These are phyloP conservation scores for Leptinotarsa haldemani DNA, from an alignment of 2,888 invertebrate species.

Conservation along the genomic window DNA sequence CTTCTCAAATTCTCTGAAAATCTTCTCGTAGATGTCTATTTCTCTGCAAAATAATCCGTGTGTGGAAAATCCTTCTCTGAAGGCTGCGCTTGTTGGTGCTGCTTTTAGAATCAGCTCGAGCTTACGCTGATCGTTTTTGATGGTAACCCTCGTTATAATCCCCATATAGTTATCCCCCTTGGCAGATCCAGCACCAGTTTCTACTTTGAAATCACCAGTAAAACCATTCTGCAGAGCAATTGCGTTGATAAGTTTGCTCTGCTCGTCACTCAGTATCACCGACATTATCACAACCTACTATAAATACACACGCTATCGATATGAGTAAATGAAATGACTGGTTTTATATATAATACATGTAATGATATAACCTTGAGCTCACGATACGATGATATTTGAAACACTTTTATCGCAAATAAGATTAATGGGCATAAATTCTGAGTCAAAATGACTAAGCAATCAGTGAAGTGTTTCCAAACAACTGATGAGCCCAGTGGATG, in stretches of 20 bases:
- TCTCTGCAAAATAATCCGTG: slow-evolving; percentile 51
- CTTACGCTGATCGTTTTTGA: slow-evolving; percentile 27
- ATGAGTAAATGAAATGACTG: too few species aligned
- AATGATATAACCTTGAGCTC: too few species aligned
- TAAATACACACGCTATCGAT: too few species aligned
- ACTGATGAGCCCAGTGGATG: too few species aligned
- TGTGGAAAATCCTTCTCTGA: slow-evolving; percentile 48
- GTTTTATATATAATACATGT: too few species aligned
- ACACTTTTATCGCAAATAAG: too few species aligned
- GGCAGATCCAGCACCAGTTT: slow-evolving; percentile 12
- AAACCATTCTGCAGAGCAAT: slow-evolving; percentile 30
- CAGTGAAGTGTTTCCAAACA: too few species aligned
- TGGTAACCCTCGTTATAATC: slow-evolving; percentile 42
- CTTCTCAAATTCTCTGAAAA: slow-evolving; percentile 49
- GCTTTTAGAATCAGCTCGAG: slow-evolving; percentile 54
- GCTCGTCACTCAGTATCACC: not conserved
- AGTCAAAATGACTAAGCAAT: too few species aligned
- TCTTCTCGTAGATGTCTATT: slow-evolving; percentile 51
- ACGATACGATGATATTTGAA: too few species aligned
- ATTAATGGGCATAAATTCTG: too few species aligned
- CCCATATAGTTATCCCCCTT: slow-evolving; percentile 50
- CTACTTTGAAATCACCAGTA: slow-evolving; percentile 19
- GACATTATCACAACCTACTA: not conserved
- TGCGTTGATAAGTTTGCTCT: slow-evolving; percentile 18
- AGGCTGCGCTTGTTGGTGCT: slow-evolving; percentile 47